Evolutionary conservation across 2,888 invertebrate species (phyloP).

Genomic region (Crematogaster levior): DNA sequence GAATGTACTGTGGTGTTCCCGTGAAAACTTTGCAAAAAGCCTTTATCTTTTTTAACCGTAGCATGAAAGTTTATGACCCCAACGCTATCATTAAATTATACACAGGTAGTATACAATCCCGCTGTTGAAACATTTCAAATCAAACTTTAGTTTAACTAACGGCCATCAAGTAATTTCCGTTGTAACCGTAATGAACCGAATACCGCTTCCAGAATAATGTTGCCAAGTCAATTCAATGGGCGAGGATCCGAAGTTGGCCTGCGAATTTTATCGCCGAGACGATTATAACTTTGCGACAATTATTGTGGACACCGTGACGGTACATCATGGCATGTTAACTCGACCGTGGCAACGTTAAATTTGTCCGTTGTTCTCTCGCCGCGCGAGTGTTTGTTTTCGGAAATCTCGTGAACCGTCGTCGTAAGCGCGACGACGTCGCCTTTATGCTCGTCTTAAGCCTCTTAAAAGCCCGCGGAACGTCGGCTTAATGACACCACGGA

Average conservation of each 20-base stretch:
- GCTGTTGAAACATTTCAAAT: conserved; percentile 12
- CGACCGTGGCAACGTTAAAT: conserved; percentile 14
- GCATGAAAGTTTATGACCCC: conserved; percentile 36
- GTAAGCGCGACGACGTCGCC: conserved; percentile 13
- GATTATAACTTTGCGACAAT: conserved; percentile 50
- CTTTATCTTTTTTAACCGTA: conserved; percentile 32
- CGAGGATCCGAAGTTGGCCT: conserved; percentile 9
- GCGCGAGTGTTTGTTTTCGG: conserved; percentile 31
- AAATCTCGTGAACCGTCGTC: conserved; percentile 55
- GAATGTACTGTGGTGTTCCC: neutral
- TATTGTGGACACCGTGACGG: neutral
- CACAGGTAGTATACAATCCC: neutral
- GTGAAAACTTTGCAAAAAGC: conserved; percentile 20
- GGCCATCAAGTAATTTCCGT: conserved; percentile 9
- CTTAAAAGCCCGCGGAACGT: conserved; percentile 50
- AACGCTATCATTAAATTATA: conserved; percentile 16
- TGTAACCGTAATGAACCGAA: conserved; percentile 14
- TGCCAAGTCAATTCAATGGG: conserved; percentile 15
- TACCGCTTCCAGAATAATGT: conserved; percentile 14
- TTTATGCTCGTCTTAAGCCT: conserved; percentile 54
- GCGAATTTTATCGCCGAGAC: conserved; percentile 26
- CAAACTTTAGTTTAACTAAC: conserved; percentile 25
- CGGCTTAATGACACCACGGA: conserved; percentile 53
- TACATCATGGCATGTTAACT: conserved; percentile 8
- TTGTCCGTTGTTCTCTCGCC: neutral